Evolutionary conservation across 2,797 vertebrate species (phyloP).

Genomic region (Babyrousa celebensis): DNA sequence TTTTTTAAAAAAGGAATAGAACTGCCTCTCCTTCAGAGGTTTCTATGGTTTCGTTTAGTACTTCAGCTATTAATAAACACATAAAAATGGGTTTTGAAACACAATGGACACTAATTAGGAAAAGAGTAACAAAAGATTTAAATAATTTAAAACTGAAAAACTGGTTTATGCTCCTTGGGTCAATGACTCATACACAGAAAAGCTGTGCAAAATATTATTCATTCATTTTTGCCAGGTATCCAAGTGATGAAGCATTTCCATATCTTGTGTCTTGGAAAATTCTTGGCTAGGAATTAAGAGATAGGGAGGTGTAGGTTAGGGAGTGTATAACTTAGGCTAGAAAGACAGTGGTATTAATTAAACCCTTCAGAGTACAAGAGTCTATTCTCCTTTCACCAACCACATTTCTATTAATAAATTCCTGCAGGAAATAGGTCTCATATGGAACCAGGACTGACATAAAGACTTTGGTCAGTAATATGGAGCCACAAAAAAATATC

Average conservation of each 20-base stretch:
- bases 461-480: neutral
- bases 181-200: constrained; percentile 67
- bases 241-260: neutral
- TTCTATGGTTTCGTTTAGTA: constrained; percentile 78
- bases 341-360: neutral
- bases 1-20: constrained; percentile 62
- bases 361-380: neutral
- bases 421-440: neutral
- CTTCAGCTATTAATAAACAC: constrained; percentile 77
- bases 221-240: neutral
- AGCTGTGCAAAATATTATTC: constrained; percentile 50
- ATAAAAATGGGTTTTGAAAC: constrained; percentile 54
- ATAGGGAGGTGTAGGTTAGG: neutral
- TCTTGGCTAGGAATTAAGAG: constrained; percentile 20
- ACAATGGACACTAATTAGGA: constrained; percentile 73
- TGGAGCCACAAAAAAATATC: neutral
- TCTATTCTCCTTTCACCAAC: neutral
- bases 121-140: constrained; percentile 60
- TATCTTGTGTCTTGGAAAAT: constrained; percentile 44
- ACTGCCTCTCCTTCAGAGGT: constrained; percentile 50
- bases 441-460: neutral
- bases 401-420: neutral
- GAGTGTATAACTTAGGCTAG: neutral
- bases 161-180: neutral
- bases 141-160: constrained; percentile 62